These are phyloP conservation scores for Papilio aristodemus DNA, from an alignment of 1,140 invertebrate genomes.

Conservation along the genomic window DNA sequence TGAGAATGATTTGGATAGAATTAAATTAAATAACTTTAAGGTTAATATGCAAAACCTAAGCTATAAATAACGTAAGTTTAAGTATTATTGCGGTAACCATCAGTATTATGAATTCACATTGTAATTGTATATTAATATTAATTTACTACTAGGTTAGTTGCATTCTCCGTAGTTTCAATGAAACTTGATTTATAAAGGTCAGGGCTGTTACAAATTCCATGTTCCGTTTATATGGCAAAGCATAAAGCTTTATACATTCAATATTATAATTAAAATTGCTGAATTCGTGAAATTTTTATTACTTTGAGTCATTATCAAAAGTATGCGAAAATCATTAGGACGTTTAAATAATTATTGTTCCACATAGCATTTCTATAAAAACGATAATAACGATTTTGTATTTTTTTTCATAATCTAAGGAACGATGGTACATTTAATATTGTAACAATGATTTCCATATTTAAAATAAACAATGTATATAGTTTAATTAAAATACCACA, in stretches of 20 bases:
- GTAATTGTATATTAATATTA: constrained; percentile 1
- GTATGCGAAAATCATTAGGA: no score
- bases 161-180: constrained; percentile 15
- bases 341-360: no score
- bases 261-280: background rate
- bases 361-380: no score
- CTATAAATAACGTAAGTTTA: background rate
- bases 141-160: background rate
- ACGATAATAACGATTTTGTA: no score
- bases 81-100: background rate
- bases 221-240: background rate
- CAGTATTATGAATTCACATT: background rate
- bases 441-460: background rate
- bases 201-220: constrained; percentile 5
- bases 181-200: background rate
- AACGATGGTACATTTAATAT: no score
- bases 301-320: no score
- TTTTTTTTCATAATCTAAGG: no score
- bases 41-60: no score
- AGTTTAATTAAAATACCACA: background rate
- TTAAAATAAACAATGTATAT: no score
- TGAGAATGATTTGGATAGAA: no score
- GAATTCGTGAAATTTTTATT: background rate
- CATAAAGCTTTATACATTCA: background rate
- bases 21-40: no score